Evolutionary conservation across 2,888 invertebrate genomes (phyloP).

Genomic region (Magallana nippona): DNA sequence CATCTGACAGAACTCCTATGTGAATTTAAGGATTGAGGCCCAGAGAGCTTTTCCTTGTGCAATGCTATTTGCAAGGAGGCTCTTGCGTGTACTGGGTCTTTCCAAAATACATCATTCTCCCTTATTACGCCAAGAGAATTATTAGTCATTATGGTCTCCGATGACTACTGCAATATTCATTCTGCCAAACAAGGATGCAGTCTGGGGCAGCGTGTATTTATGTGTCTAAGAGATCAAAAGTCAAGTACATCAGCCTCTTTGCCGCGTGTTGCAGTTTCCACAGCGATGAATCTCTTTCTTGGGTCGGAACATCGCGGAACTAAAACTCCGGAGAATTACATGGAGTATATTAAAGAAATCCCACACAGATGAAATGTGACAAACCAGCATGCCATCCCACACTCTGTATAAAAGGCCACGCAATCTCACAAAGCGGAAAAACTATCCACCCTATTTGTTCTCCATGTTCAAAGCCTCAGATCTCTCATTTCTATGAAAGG

Average conservation of each 20-base stretch:
- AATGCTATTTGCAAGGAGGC: not conserved
- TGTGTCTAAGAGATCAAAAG: conserved; percentile 18
- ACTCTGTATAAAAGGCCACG: not conserved
- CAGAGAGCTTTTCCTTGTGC: not conserved
- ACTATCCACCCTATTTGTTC: not conserved
- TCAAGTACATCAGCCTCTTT: conserved; percentile 18
- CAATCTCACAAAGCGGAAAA: not conserved
- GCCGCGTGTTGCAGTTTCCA: not conserved
- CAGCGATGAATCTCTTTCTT: conserved; percentile 17
- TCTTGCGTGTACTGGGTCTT: conserved; percentile 8
- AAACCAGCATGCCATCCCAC: conserved; percentile 23
- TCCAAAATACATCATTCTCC: conserved; percentile 13
- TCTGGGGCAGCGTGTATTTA: conserved; percentile 8
- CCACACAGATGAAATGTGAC: not conserved
- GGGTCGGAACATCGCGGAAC: not conserved
- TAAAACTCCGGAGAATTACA: conserved; percentile 4
- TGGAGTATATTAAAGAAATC: not conserved
- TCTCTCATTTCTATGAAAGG: not conserved
- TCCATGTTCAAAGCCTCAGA: not conserved
- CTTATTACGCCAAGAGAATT: conserved; percentile 18
- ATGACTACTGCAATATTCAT: conserved; percentile 27
- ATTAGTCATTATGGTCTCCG: conserved; percentile 28
- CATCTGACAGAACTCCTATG: not conserved
- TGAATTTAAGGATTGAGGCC: not conserved
- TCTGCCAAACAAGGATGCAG: conserved; percentile 19